Percentiles rank a stretch among this genome's conserved stretches.
Evolutionary conservation across 2,113 vertebrate species (phyloP).

Genomic region (Orientallactaga bullata): DNA sequence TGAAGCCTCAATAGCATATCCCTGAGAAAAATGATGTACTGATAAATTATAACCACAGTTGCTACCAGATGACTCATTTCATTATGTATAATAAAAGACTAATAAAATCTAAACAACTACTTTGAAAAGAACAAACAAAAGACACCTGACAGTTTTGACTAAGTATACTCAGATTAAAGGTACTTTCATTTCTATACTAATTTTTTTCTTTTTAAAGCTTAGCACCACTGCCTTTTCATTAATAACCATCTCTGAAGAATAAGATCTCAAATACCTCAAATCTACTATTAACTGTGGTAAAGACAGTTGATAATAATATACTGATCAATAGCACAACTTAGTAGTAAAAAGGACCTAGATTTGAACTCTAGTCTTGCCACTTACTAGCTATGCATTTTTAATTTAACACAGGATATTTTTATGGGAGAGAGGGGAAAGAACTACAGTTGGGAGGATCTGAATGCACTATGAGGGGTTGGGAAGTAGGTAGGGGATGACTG

Average conservation of each 20-base stretch:
- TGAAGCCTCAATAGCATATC: background rate
- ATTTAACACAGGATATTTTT: background rate
- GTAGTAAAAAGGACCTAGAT: background rate
- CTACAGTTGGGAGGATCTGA: background rate
- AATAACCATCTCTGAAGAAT: background rate
- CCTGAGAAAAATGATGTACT: background rate
- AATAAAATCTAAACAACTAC: background rate
- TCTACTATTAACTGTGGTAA: background rate
- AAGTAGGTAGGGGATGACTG: background rate
- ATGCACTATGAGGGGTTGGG: background rate
- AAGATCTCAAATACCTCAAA: background rate
- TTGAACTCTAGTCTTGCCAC: too few relatives aligned
- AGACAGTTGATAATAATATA: background rate
- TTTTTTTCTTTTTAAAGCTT: conserved; percentile 16
- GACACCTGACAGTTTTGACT: background rate
- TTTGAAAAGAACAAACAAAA: background rate
- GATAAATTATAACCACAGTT: background rate
- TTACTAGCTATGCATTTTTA: background rate
- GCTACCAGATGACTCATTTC: background rate
- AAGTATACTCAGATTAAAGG: background rate
- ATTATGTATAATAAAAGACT: background rate
- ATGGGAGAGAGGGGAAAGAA: background rate
- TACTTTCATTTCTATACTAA: background rate
- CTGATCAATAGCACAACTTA: background rate
- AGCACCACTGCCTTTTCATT: background rate